These are phyloP conservation scores for Condylostylus longicornis DNA, from an alignment of 1,140 invertebrate genomes.

Conservation along the genomic window DNA sequence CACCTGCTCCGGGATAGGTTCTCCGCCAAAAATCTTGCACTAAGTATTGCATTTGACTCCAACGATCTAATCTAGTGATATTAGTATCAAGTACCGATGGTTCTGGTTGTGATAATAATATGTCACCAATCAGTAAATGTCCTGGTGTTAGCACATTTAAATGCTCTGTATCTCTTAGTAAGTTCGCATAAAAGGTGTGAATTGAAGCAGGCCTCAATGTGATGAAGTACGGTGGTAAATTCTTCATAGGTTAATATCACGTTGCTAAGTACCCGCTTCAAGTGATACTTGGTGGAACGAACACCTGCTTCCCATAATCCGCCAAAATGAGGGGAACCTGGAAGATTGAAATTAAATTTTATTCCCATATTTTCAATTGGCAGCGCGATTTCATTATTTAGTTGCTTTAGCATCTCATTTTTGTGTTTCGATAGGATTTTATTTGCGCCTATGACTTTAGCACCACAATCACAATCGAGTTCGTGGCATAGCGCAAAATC, in stretches of 20 bases:
- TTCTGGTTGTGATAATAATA: conserved; percentile 6
- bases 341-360: conserved; percentile 8
- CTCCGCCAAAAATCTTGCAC: conserved; percentile 11
- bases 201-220: conserved; percentile 21
- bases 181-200: conserved; percentile 20
- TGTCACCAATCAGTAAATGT: conserved; percentile 16
- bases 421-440: not conserved
- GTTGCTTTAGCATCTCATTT: not conserved
- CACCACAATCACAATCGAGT: conserved; percentile 16
- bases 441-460: conserved; percentile 14
- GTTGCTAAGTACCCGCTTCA: conserved; percentile 9
- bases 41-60: conserved; percentile 11
- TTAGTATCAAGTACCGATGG: too few species aligned
- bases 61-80: conserved; percentile 11
- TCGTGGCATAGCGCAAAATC: conserved; percentile 18
- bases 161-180: conserved; percentile 16
- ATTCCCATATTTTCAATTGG: not conserved
- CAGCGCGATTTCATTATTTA: not conserved
- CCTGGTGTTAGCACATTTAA: conserved; percentile 20
- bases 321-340: conserved; percentile 14
- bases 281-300: conserved; percentile 15
- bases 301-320: conserved; percentile 18
- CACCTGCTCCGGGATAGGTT: too few species aligned
- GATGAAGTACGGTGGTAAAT: conserved; percentile 12
- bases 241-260: conserved; percentile 14